These are phyloP conservation scores for Phalacrocorax carbo DNA, from an alignment of 2,113 vertebrate genomes.

Conservation along the genomic window DNA sequence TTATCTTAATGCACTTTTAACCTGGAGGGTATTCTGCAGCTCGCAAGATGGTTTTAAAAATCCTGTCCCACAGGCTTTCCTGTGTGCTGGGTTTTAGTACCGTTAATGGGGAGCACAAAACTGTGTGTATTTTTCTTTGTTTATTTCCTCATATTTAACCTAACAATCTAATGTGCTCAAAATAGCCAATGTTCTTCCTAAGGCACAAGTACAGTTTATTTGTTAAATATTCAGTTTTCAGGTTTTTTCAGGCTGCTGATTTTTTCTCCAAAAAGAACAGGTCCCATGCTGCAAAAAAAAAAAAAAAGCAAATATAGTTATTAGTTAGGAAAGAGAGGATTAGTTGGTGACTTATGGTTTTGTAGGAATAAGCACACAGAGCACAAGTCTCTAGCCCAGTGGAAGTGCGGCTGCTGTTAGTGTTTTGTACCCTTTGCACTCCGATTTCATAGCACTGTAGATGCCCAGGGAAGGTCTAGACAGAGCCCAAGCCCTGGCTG, in stretches of 20 bases:
- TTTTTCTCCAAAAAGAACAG: neutral
- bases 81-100: neutral
- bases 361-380: neutral
- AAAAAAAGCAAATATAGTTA: neutral
- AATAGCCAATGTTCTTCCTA: neutral
- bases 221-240: neutral
- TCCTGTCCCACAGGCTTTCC: neutral
- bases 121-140: neutral
- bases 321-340: neutral
- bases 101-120: neutral
- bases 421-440: neutral
- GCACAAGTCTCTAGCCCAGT: neutral
- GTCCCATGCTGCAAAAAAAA: neutral
- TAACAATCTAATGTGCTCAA: neutral
- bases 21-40: neutral
- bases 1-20: constrained; percentile 14
- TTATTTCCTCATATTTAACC: neutral
- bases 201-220: neutral
- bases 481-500: neutral
- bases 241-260: neutral
- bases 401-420: neutral
- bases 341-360: neutral
- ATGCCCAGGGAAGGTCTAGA: neutral
- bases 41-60: neutral
- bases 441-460: neutral